Base-by-base conservation (phyloP, 2,888 invertebrate species). In the Diaprepes abbreviatus region DNA sequence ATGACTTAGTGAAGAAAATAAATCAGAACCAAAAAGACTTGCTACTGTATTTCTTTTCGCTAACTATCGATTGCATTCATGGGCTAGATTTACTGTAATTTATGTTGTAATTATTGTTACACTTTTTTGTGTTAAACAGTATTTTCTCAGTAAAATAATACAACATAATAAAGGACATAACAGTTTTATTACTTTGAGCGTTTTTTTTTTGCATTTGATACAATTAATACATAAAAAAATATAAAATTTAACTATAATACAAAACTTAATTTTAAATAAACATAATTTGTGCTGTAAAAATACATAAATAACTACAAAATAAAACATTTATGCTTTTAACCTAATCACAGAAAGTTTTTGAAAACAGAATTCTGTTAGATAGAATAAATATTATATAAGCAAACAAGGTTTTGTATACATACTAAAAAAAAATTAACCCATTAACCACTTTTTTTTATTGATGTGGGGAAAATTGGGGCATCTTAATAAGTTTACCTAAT, bases 191-290 rank as follows among this genome's bases (percentile, higher is more conserved):
- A 70, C 48, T 70, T 62, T 70, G 70, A 70, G 70, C 70, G 54
- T 57, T 70, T 65, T 70, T 55, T 24, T 12, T 19, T 66, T 66
- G 57, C 48, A 57, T 62, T 60, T 55, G 35, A 60, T 64, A 57
- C 64, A 63, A 71, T 52, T 66, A 59, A 66, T 66, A 59, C 38
- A 55, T 67, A 71, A 71, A 71, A 71, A 71, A 67, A 71, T 71
- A 71, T 63, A 71, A 71, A 67, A 67, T 71, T 67, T 31, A 63
- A 71, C 54, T 66, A 71, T 66, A 66, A 58, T 71, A 70, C 66
- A 70, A 70, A 68, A 68, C 54, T 38, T 69, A 58, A 50, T 36
- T 14, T 40, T 38, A 58, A 58, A 58, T 59, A 52, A 60, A 60
- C 59, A 59, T 52, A 60, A 52, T 59, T 66, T 66, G 66, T 66